A percentile compares a stretch with the other conserved stretches of the same genome.
These are phyloP conservation scores for Columbina picui DNA, from an alignment of 2,113 vertebrate species.

Conservation along the genomic window DNA sequence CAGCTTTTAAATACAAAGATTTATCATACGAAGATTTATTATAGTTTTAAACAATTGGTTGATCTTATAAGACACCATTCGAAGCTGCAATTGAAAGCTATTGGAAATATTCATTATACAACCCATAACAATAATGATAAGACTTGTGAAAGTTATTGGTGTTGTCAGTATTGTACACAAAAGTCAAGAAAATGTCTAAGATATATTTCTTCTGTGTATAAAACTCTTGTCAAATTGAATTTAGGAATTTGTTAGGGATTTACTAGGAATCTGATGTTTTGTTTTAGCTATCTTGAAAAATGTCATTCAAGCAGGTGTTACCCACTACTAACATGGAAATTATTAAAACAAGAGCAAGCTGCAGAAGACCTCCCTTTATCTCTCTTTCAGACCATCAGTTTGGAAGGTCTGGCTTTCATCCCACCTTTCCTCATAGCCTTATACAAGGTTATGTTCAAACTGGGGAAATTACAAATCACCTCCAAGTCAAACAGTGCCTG, in stretches of 20 bases:
- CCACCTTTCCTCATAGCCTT: conserved; percentile 81
- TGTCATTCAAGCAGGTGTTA: not conserved
- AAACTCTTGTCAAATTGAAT: not conserved
- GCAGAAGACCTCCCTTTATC: not conserved
- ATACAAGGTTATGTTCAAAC: conserved; percentile 90
- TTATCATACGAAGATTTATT: not conserved
- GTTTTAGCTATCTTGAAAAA: not conserved
- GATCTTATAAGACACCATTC: not conserved
- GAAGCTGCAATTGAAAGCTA: not conserved
- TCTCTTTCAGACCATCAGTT: not conserved
- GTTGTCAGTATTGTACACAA: not conserved
- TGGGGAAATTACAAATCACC: conserved; percentile 87
- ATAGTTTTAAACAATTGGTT: not conserved
- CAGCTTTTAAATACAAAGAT: not conserved
- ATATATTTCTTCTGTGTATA: not conserved
- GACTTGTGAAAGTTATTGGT: not conserved
- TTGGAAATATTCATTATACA: not conserved
- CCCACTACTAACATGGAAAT: not conserved
- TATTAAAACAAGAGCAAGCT: not conserved
- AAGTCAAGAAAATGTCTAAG: not conserved
- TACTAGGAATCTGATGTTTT: not conserved
- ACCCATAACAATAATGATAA: not conserved
- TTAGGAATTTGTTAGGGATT: not conserved
- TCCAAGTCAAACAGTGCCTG: conserved; percentile 84
- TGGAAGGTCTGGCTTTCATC: conserved; percentile 8